A percentile compares a stretch with the other conserved stretches of the same genome.
Evolutionary conservation across 1,140 invertebrate genomes (phyloP).

Genomic region (Uloborus diversus): DNA sequence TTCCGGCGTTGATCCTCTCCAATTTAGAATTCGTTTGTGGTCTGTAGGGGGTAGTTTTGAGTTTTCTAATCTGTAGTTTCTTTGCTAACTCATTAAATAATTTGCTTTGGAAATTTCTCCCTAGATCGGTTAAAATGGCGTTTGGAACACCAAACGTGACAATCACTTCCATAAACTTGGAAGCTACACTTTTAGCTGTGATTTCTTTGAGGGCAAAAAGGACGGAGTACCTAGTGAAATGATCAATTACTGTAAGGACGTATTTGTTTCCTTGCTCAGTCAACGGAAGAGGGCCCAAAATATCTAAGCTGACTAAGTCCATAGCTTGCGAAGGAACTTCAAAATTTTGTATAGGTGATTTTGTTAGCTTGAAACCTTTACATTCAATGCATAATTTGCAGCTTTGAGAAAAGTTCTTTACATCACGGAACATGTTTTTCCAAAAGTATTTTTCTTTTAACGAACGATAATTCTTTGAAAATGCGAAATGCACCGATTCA

Average conservation of each 20-base stretch:
- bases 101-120: constrained; percentile 19
- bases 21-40: background rate
- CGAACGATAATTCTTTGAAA: background rate
- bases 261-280: background rate
- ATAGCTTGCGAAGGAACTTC: background rate
- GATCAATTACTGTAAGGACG: background rate
- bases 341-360: too few relatives aligned
- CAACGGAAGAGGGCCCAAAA: too few relatives aligned
- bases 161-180: background rate
- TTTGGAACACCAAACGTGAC: background rate
- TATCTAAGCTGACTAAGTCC: background rate
- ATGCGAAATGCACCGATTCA: background rate
- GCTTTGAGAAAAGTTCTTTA: background rate
- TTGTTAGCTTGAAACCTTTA: too few relatives aligned
- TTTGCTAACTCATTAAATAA: background rate
- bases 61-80: background rate
- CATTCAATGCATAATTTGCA: too few relatives aligned
- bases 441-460: background rate
- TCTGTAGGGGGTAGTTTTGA: constrained; percentile 4
- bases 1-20: background rate
- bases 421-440: too few relatives aligned
- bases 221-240: too few relatives aligned
- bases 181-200: too few relatives aligned
- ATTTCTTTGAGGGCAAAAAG: too few relatives aligned
- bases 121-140: too few relatives aligned